A percentile compares a stretch with the other conserved stretches of the same genome.
Evolutionary conservation across 2,888 invertebrate species (phyloP).

Genomic region (Luperina testacea): DNA sequence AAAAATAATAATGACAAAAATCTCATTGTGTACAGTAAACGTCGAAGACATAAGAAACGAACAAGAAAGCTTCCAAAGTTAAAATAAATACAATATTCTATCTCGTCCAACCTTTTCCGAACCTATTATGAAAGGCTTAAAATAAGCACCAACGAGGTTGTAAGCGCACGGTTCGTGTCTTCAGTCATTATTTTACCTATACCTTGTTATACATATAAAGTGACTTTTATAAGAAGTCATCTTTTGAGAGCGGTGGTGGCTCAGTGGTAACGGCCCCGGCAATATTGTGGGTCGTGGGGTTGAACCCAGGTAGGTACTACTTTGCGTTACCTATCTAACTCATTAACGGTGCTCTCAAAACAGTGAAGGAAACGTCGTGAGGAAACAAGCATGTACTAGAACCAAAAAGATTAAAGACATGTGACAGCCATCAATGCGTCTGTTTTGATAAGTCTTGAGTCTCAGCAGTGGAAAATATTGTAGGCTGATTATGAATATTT

Average conservation of each 20-base stretch:
- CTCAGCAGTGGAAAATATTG: not conserved
- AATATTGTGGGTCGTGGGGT: not conserved
- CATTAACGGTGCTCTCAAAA: not conserved
- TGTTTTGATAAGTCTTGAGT: not conserved
- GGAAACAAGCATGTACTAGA: not conserved
- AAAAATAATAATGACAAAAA: not conserved
- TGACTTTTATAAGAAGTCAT: not conserved
- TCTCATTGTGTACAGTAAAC: not conserved
- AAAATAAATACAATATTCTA: slow-evolving; percentile 15
- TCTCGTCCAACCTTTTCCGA: slow-evolving; percentile 17
- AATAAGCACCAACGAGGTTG: slow-evolving; percentile 35
- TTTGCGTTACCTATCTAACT: not conserved
- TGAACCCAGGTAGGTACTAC: not conserved
- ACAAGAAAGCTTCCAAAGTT: not conserved
- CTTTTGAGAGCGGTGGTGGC: not conserved
- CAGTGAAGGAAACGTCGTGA: not conserved
- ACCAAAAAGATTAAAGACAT: not conserved
- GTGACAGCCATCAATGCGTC: too few species aligned
- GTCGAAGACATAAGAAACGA: not conserved
- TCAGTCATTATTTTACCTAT: slow-evolving; percentile 8
- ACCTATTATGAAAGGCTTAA: slow-evolving; percentile 45
- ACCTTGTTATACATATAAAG: not conserved
- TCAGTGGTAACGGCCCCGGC: not conserved
- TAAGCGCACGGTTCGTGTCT: slow-evolving; percentile 30
- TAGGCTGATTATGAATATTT: not conserved